These are phyloP conservation scores for Parnassius orleans DNA, from an alignment of 2,888 invertebrate species.

Conservation along the genomic window DNA sequence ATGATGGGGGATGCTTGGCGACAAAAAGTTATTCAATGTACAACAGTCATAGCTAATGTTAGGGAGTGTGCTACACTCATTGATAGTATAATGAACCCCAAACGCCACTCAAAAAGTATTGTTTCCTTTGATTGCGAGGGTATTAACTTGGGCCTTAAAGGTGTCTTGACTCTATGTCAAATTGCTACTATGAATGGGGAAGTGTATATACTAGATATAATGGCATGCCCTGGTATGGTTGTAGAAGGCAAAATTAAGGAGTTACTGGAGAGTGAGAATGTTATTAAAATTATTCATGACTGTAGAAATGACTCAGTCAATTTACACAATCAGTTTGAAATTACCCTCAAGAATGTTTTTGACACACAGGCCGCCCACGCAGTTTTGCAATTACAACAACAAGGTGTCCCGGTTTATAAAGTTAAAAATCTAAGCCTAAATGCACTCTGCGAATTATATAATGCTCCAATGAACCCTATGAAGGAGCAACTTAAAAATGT, in stretches of 20 bases:
- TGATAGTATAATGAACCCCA: conserved; percentile 85
- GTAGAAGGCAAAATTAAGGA: conserved; percentile 88
- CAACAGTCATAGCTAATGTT: conserved; percentile 89
- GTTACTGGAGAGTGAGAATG: conserved; percentile 89
- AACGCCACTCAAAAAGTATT: conserved; percentile 79
- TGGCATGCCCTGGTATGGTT: conserved; percentile 90
- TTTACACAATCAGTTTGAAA: conserved; percentile 91
- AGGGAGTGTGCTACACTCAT: conserved; percentile 89
- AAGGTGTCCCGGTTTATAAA: conserved; percentile 95
- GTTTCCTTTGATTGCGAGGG: conserved; percentile 96
- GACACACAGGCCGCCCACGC: conserved; percentile 97
- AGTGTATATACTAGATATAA: conserved; percentile 93
- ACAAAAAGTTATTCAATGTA: conserved; percentile 89
- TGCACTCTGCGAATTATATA: conserved; percentile 94
- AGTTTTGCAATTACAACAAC: conserved; percentile 93
- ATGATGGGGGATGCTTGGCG: conserved; percentile 88
- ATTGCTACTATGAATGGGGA: conserved; percentile 91
- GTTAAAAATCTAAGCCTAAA: conserved; percentile 96
- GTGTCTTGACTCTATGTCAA: conserved; percentile 92
- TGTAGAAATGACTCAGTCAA: conserved; percentile 95
- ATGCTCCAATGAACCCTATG: conserved; percentile 93
- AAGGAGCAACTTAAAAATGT: conserved; percentile 94
- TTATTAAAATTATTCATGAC: conserved; percentile 95
- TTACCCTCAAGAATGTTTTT: conserved; percentile 91
- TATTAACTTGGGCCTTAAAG: conserved; percentile 93